phyloP scores from a whole-genome alignment of 2,888 invertebrate genomes.

The Sisyra nigra region DNA sequence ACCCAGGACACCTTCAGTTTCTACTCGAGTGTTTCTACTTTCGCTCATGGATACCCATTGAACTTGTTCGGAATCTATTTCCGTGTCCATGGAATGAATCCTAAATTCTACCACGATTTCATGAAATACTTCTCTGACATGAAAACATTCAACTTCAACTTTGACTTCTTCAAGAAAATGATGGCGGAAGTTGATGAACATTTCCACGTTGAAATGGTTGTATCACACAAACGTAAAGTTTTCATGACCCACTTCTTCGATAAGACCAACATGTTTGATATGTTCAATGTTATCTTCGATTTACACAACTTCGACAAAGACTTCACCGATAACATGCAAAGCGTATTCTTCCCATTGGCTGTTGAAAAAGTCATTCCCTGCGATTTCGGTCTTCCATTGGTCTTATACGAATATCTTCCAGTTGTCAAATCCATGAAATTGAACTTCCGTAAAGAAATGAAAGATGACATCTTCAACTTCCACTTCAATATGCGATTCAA shows the following conservation, averaged over 20 bases:
- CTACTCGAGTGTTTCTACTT: no score
- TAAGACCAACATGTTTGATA: slow-evolving; percentile 1
- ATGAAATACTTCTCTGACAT: not conserved
- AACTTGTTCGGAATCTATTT: not conserved
- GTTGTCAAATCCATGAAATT: not conserved
- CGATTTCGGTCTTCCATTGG: slow-evolving; percentile 4
- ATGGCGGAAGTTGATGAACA: not conserved
- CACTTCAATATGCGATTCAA: not conserved
- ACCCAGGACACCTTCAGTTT: no score
- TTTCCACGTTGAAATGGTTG: slow-evolving; percentile 4
- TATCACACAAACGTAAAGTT: not conserved
- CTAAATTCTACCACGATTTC: not conserved
- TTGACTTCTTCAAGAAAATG: not conserved
- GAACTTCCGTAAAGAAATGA: not conserved
- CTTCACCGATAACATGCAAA: not conserved
- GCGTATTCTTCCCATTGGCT: not conserved
- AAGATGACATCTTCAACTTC: not conserved
- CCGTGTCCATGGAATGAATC: not conserved
- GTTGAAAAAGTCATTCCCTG: slow-evolving; percentile 1
- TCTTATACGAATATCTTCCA: not conserved
- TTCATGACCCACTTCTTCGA: slow-evolving; percentile 5
- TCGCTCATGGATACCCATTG: slow-evolving; percentile 12
- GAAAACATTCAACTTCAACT: not conserved
- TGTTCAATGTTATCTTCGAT: not conserved
- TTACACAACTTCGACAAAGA: not conserved